Evolutionary conservation across 2,888 invertebrate genomes (phyloP).

Genomic region (Cheilosia impressa): DNA sequence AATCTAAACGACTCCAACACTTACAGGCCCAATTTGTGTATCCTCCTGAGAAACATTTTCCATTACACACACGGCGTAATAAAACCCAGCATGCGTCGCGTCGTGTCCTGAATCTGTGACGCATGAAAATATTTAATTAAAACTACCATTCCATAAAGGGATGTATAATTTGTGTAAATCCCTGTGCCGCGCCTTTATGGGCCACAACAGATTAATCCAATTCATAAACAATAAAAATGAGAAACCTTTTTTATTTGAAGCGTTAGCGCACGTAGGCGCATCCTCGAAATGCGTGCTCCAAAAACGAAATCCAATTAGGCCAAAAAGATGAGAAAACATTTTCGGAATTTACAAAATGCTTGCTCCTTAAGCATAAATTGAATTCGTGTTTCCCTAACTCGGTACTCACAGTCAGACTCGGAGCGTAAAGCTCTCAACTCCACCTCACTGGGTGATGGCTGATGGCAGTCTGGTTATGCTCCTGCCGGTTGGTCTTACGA

Average conservation of each 20-base stretch:
- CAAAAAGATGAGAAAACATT: slow-evolving; percentile 62
- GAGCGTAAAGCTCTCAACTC: slow-evolving; percentile 10
- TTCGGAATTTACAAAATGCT: slow-evolving; percentile 59
- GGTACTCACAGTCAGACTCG: slow-evolving; percentile 10
- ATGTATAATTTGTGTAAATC: neutral
- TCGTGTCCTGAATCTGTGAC: neutral
- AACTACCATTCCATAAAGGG: slow-evolving; percentile 1
- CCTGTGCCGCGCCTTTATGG: neutral
- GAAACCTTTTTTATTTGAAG: slow-evolving; percentile 8
- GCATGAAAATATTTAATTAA: slow-evolving; percentile 8
- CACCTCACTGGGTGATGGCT: neutral
- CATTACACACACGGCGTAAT: too few relatives aligned
- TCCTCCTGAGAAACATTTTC: too few relatives aligned
- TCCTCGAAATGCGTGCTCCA: slow-evolving; percentile 47
- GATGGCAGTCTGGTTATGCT: too few relatives aligned
- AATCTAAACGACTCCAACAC: too few relatives aligned
- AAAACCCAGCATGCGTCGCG: neutral
- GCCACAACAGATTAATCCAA: slow-evolving; percentile 40
- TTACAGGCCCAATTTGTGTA: too few relatives aligned
- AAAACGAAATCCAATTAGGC: slow-evolving; percentile 61
- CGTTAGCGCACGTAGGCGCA: slow-evolving; percentile 47
- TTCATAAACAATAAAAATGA: slow-evolving; percentile 37
- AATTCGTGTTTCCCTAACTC: slow-evolving; percentile 48
- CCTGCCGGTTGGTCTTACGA: slow-evolving; percentile 1
- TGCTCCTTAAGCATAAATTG: slow-evolving; percentile 56